Base-by-base conservation (phyloP, 2,797 vertebrate genomes). In the Gymnoscopelus braueri region DNA sequence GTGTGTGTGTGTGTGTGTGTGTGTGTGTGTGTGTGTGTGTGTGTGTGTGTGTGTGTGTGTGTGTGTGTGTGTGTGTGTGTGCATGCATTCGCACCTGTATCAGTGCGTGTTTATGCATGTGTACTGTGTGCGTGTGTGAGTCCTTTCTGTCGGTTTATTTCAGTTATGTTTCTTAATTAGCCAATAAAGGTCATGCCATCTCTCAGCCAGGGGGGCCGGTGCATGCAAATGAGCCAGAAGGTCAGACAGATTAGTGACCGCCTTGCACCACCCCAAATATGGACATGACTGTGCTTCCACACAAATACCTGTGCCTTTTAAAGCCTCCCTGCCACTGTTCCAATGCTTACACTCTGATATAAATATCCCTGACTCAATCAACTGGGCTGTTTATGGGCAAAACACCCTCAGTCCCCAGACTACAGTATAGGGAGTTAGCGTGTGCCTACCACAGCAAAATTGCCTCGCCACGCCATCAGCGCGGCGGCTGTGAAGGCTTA, bases 121-220 rank as follows among this genome's bases (percentile, higher is more conserved):
- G 56, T 29, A 44, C 26, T 58, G 65, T 50, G 26, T 47, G 29
- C 9, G 58, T 55, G 58, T 55, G 13, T 55, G 24, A 15, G 75
- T 68, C 61, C 71, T 76, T 75, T 69, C 87, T 87, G 88, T 91
- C 90, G 90, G 83, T 87, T 88, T 87, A 87, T 89, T 89, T 91
- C 84, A 90, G 88, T 91, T 91, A 85, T 91, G 90, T 91, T 90
- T 92, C 86, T 90, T 92, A 91, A 92, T 92, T 90, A 92, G 90
- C 89, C 86, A 88, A 88, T 90, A 92, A 92, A 92, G 91, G 89
- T 91, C 88, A 87, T 82, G 88, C 84, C 85, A 85, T 88, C 84
- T 84, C 84, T 88, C 84, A 82, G 84, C 77, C 72, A 23, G 79
- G 74, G 69, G 83, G 72, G 79, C 4, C 1, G 56, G 74, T 23